Base-by-base conservation (phyloP, 2,888 invertebrate genomes). In the Drosophila histrio region DNA sequence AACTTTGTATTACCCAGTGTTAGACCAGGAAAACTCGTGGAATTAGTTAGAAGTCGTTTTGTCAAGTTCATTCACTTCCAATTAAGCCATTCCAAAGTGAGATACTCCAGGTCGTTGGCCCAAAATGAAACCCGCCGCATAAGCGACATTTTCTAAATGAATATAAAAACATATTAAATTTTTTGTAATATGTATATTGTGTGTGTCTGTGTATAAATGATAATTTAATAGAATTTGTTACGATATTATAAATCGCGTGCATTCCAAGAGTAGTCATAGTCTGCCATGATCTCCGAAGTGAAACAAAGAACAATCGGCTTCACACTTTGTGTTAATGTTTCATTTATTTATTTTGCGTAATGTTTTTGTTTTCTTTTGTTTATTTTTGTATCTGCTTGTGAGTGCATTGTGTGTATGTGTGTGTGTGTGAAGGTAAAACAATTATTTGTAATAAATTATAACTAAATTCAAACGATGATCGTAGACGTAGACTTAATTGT, bases 341-440 rank as follows among this genome's bases (percentile, higher is more conserved):
- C 65, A 77, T 76, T 87, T 87, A 82, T 82, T 87, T 85, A 82
- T 87, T 83, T 78, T 67, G 62, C 66, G 62, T 67, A 69, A 72
- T 70, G 56, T 63, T 64, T 67, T 61, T 72, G 63, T 69, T 60
- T 69, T 68, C 32, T 54, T 43, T 59, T 38, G 28, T 47, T 15
- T 30, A 30, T n/a, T 17, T 38, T 50, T 39, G 41, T 39, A 52
- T 39, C 52, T 30, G 52, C 36, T 71, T 68, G 50, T 56, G 46
- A 36, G 26, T 63, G 30, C 22, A 28, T 19, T 50, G 26, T 38
- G 15, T 22, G 47, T 39, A 21, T 46, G 47, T 49, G 38, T 34
- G 36, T 53, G 65, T 67, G 63, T 59, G 43, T 43, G 72, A 63
- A 72, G 62, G 61, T 69, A 72, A 84, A 81, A 84, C 75, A 75